These are phyloP conservation scores for Trichoplusia ni DNA, from an alignment of 1,140 invertebrate species.

Conservation along the genomic window DNA sequence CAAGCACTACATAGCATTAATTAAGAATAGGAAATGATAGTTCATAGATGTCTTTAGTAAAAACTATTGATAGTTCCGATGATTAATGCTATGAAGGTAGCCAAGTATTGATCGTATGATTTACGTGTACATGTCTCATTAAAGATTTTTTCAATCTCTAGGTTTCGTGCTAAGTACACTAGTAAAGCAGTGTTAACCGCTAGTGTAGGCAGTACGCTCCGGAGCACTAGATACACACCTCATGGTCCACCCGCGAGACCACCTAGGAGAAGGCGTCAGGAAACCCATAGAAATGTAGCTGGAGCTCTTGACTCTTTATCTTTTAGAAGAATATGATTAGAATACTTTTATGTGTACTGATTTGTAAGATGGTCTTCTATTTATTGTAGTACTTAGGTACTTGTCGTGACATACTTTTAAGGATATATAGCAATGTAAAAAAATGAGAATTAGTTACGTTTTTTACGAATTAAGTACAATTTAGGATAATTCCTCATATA, in stretches of 20 bases:
- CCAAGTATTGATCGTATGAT: constrained; percentile 49
- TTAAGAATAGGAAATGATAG: constrained; percentile 56
- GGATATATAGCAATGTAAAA: constrained; percentile 68
- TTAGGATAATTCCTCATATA: constrained; percentile 69
- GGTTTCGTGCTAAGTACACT: constrained; percentile 82
- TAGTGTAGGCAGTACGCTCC: constrained; percentile 81
- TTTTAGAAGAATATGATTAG: constrained; percentile 70
- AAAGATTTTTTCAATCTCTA: constrained; percentile 81
- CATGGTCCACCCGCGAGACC: constrained; percentile 76
- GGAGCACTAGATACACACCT: constrained; percentile 78
- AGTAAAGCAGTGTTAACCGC: constrained; percentile 79
- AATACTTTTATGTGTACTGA: constrained; percentile 75
- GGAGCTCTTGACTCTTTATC: constrained; percentile 57
- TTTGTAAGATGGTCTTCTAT: constrained; percentile 77
- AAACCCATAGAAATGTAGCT: constrained; percentile 71
- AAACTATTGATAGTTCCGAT: constrained; percentile 51
- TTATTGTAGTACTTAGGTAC: constrained; percentile 80
- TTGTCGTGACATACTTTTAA: constrained; percentile 74
- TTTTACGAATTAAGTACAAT: constrained; percentile 77
- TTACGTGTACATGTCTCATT: constrained; percentile 63
- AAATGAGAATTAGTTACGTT: constrained; percentile 60
- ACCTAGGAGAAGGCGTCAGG: constrained; percentile 78
- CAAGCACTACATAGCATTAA: constrained; percentile 74
- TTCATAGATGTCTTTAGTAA: constrained; percentile 33
- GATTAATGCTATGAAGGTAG: constrained; percentile 77